phyloP scores from a whole-genome alignment of 2,888 invertebrate genomes.

The Drosophila trichaetosa region DNA sequence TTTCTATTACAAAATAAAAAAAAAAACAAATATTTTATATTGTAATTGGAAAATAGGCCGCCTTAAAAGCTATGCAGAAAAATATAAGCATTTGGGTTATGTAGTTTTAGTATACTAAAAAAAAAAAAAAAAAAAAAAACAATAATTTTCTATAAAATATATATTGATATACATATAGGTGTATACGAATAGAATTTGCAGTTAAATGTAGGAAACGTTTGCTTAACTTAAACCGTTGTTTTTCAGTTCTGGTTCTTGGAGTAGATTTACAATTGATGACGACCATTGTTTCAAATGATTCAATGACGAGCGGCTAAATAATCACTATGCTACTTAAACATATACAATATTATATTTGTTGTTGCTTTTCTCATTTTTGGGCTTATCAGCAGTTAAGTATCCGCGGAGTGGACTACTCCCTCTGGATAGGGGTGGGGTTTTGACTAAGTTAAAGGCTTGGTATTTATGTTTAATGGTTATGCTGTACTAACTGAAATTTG shows the following conservation, averaged over 20 bases:
- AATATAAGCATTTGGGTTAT: slow-evolving; percentile 15
- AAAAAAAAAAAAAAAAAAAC: slow-evolving; percentile 23
- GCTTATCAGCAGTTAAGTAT: slow-evolving; percentile 24
- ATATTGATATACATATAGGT: background rate
- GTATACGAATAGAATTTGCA: slow-evolving; percentile 17
- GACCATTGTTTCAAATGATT: slow-evolving; percentile 20
- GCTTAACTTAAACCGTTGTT: slow-evolving; percentile 38
- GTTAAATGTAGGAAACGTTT: slow-evolving; percentile 21
- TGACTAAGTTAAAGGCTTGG: slow-evolving; percentile 31
- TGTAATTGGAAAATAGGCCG: slow-evolving; percentile 31
- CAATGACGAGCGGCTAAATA: slow-evolving; percentile 38
- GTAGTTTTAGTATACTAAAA: slow-evolving; percentile 27
- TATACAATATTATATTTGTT: slow-evolving; percentile 24
- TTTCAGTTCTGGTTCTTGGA: slow-evolving; percentile 58
- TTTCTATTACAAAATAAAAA: slow-evolving; percentile 40
- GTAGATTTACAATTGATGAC: slow-evolving; percentile 33
- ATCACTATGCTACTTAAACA: slow-evolving; percentile 42
- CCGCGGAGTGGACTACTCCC: background rate
- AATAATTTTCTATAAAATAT: background rate
- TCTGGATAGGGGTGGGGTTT: slow-evolving; percentile 1
- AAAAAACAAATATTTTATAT: slow-evolving; percentile 36
- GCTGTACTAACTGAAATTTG: slow-evolving; percentile 24
- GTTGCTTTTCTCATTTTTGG: slow-evolving; percentile 14
- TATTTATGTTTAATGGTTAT: background rate
- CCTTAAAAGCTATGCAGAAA: slow-evolving; percentile 46